Conservation (phyloP, 2,113 vertebrate genomes). For the Menura novaehollandiae region DNA sequence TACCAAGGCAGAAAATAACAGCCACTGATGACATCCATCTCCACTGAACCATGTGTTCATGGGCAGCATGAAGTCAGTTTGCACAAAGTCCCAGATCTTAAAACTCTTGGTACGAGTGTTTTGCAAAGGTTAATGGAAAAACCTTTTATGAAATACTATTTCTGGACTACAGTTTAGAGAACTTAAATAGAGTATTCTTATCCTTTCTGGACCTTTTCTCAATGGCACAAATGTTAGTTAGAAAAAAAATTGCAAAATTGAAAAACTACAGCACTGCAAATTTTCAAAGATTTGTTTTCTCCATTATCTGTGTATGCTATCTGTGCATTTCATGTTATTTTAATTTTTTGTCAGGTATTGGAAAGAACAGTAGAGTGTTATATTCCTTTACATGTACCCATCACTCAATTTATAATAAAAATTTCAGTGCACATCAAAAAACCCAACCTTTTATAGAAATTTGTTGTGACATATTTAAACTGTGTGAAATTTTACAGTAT, state of each 20-base stretch:
- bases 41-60: background rate
- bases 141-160: background rate
- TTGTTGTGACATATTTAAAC: background rate
- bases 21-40: background rate
- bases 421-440: background rate
- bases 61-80: background rate
- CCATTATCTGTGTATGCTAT: background rate
- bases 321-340: background rate
- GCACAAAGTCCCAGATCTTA: background rate
- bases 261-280: background rate
- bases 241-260: background rate
- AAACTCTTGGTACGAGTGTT: background rate
- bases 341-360: background rate
- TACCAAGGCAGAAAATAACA: background rate
- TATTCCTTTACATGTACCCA: background rate
- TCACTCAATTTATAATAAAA: constrained; percentile 29
- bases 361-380: background rate
- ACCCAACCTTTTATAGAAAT: background rate
- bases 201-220: background rate
- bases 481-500: background rate
- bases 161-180: background rate
- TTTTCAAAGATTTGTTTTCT: background rate
- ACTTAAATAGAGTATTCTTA: background rate
- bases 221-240: background rate
- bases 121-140: background rate